Conservation (phyloP, 2,888 invertebrate species). For the Macrosiphum euphorbiae region DNA sequence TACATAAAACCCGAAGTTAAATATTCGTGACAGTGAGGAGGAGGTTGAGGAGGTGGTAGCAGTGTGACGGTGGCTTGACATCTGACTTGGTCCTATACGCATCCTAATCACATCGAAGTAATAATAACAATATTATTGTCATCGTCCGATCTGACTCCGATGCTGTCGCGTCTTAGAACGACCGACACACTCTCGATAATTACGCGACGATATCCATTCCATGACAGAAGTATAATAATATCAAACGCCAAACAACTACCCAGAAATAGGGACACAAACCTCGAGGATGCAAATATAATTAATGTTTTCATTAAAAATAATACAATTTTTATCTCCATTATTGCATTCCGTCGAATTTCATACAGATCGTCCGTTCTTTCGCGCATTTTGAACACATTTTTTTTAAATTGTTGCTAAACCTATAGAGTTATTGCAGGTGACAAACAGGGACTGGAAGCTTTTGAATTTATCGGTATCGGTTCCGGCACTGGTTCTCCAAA, state of each 20-base stretch:
- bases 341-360: not conserved
- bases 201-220: not conserved
- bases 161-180: not conserved
- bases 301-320: not conserved
- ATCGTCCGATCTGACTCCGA: not conserved
- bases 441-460: no score
- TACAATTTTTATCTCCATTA: not conserved
- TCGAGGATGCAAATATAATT: not conserved
- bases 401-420: no score
- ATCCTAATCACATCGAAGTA: not conserved
- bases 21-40: not conserved
- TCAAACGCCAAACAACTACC: not conserved
- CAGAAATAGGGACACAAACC: not conserved
- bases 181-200: not conserved
- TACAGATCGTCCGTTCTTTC: not conserved
- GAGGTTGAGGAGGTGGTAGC: no score
- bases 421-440: no score
- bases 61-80: no score
- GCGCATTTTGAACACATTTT: not conserved
- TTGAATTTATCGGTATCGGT: no score
- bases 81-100: not conserved
- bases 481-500: no score
- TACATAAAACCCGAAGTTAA: not conserved
- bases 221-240: not conserved
- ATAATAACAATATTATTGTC: not conserved